Evolutionary conservation across 1,140 invertebrate species (phyloP).

Genomic region (Sarcophaga bullata): DNA sequence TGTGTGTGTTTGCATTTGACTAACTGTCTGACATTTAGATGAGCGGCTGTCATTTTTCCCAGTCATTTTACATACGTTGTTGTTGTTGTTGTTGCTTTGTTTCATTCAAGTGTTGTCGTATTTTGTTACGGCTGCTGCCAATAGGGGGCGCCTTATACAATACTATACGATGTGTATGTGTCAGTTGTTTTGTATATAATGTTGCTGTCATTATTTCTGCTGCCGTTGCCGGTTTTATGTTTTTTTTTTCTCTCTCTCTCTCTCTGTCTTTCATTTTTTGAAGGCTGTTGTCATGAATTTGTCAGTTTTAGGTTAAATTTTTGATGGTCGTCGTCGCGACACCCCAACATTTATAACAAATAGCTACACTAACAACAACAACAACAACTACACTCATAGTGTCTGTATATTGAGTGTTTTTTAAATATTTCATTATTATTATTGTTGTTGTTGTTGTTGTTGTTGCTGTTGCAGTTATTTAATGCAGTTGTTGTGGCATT

Average conservation of each 20-base stretch:
- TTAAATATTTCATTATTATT: background rate
- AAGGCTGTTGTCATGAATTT: conserved; percentile 46
- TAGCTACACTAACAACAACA: conserved; percentile 12
- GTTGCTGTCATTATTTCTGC: conserved; percentile 39
- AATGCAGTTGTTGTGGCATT: conserved; percentile 20
- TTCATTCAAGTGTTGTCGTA: background rate
- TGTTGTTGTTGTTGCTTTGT: background rate
- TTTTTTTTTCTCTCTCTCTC: conserved; percentile 3
- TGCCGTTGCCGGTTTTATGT: conserved; percentile 5
- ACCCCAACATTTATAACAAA: conserved; percentile 35
- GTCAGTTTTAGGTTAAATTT: conserved; percentile 48
- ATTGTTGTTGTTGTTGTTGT: background rate
- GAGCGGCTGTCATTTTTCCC: conserved; percentile 23
- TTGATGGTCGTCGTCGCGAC: conserved; percentile 43
- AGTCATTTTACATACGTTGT: conserved; percentile 31
- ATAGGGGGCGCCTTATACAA: conserved; percentile 22
- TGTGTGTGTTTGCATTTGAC: background rate
- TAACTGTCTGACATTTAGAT: background rate
- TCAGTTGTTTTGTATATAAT: conserved; percentile 2
- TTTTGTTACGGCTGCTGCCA: background rate
- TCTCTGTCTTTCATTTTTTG: too few relatives aligned
- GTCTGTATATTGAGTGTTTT: conserved; percentile 26
- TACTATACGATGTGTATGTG: background rate
- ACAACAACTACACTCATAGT: conserved; percentile 1
- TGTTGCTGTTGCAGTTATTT: background rate